Conservation (phyloP, 2,113 vertebrate species). For the Apodemus speciosus region DNA sequence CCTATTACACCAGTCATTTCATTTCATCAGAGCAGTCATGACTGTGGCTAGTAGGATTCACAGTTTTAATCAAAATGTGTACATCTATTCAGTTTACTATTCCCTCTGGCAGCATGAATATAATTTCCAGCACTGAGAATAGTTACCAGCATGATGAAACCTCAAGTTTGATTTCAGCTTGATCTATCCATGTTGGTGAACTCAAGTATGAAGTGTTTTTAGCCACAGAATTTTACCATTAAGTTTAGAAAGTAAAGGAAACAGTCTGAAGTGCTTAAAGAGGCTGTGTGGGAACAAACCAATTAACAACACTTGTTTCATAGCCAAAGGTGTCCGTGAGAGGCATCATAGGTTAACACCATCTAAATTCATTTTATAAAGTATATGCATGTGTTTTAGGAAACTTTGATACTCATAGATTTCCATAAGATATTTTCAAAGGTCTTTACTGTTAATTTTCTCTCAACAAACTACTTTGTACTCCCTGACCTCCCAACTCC, state of each 20-base stretch:
- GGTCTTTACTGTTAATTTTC: not conserved
- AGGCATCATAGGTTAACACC: not conserved
- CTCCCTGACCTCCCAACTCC: no score
- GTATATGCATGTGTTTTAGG: not conserved
- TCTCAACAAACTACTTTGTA: not conserved
- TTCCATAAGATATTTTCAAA: not conserved
- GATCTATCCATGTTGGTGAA: not conserved
- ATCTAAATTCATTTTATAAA: not conserved
- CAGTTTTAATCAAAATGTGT: not conserved
- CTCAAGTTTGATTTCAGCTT: not conserved
- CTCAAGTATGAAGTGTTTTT: not conserved
- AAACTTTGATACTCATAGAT: not conserved
- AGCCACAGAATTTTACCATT: not conserved
- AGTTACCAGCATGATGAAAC: not conserved
- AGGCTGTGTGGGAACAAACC: not conserved
- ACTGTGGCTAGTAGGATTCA: not conserved
- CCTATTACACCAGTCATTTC: not conserved
- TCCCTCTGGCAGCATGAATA: not conserved
- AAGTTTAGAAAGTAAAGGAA: not conserved
- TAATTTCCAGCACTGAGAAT: not conserved
- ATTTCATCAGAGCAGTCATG: not conserved
- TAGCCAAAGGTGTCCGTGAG: no score
- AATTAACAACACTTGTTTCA: not conserved
- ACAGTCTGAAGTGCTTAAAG: not conserved
- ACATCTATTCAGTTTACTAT: not conserved